These are phyloP conservation scores for Acanthacorydalis orientalis DNA, from an alignment of 2,888 invertebrate genomes.

Conservation along the genomic window DNA sequence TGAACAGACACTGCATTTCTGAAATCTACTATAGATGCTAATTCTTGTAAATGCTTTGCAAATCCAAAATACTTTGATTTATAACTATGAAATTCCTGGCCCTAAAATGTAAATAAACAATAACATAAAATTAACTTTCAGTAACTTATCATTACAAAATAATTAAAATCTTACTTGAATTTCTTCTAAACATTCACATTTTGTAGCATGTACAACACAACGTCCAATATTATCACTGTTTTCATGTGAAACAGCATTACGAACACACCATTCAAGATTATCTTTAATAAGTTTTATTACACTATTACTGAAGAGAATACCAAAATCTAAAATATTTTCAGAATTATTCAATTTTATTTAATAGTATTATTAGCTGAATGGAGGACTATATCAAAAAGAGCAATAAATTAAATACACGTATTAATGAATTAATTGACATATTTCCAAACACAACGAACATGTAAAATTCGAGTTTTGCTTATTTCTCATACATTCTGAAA, in stretches of 20 bases:
- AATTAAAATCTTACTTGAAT: conserved; percentile 38
- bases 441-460: no score
- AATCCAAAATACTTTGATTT: conserved; percentile 29
- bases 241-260: conserved; percentile 65
- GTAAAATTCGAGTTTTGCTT: no score
- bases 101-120: conserved; percentile 16
- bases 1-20: conserved; percentile 42
- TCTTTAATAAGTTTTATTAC: conserved; percentile 60
- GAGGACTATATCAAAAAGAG: no score
- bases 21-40: conserved; percentile 28
- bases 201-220: conserved; percentile 59
- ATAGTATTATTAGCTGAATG: conserved; percentile 8
- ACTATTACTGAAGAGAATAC: conserved; percentile 76
- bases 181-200: conserved; percentile 36
- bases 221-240: conserved; percentile 80
- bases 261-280: conserved; percentile 78
- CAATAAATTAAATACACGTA: conserved; percentile 22
- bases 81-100: conserved; percentile 24
- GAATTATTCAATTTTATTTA: conserved; percentile 15
- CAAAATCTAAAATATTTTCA: conserved; percentile 46
- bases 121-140: conserved; percentile 13
- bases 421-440: background rate
- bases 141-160: conserved; percentile 2
- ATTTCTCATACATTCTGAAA: no score
- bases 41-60: conserved; percentile 22